Conservation (phyloP, 2,113 vertebrate species). For the Mormoops blainvillei region DNA sequence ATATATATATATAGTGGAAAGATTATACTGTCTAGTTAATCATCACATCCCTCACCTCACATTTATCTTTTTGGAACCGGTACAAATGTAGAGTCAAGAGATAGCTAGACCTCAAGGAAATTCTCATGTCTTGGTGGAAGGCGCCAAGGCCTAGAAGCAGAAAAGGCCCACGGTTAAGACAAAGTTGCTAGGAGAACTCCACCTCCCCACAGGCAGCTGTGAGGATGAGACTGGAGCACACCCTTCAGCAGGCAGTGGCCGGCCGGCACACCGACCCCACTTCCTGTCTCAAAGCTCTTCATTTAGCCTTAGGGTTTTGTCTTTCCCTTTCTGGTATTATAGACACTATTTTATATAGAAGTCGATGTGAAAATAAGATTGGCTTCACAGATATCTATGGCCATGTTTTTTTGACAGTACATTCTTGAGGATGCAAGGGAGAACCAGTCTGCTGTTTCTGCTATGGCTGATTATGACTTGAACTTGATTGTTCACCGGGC, state of each 20-base stretch:
- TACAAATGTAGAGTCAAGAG: background rate
- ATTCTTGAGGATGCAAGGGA: background rate
- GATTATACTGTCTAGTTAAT: background rate
- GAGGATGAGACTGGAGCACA: background rate
- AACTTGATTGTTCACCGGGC: background rate
- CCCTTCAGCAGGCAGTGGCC: rapidly evolving
- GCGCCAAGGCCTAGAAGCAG: too few species aligned
- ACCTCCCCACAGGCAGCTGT: background rate
- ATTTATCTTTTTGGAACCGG: background rate
- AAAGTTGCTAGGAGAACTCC: background rate
- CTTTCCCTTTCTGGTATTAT: background rate
- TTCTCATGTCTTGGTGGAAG: background rate
- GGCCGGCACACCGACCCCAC: background rate
- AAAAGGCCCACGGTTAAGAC: background rate
- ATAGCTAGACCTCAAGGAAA: background rate
- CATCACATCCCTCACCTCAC: background rate
- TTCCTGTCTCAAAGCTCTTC: background rate
- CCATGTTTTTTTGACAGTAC: background rate
- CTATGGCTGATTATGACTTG: background rate
- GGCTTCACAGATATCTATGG: background rate
- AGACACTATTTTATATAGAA: background rate
- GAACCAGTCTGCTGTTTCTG: background rate
- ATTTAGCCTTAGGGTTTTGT: background rate
- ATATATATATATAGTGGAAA: background rate
- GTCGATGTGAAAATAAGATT: background rate